Conservation (phyloP, 2,797 vertebrate species). For the Eleutherodactylus coqui region DNA sequence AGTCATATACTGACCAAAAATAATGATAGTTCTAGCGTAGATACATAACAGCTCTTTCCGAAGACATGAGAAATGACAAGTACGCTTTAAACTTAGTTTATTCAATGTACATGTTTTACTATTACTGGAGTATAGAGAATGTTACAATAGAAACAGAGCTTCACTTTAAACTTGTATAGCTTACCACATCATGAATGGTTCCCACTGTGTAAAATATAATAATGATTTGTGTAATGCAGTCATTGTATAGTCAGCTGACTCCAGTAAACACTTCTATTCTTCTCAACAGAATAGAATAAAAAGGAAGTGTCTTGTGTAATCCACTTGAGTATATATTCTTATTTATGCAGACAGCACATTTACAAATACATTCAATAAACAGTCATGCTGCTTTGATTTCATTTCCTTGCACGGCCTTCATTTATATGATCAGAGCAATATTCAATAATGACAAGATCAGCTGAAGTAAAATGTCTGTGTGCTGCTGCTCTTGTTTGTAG, state of each 20-base stretch:
- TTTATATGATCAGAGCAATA: constrained; percentile 28
- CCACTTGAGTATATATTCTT: neutral
- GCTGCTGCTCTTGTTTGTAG: constrained; percentile 59
- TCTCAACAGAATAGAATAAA: neutral
- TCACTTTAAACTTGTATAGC: constrained; percentile 1
- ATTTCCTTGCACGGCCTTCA: neutral
- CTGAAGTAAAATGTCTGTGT: constrained; percentile 58
- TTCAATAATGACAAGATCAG: constrained; percentile 38
- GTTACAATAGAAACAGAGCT: neutral
- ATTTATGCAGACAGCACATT: neutral
- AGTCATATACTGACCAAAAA: no score
- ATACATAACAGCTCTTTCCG: no score
- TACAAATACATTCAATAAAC: constrained; percentile 5
- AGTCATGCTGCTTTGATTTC: neutral
- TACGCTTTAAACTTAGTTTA: no score
- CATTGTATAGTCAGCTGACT: constrained; percentile 14
- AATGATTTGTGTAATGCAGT: neutral
- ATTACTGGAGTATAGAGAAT: neutral
- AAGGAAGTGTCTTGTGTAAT: neutral
- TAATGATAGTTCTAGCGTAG: no score
- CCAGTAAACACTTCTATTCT: neutral
- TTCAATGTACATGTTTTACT: no score
- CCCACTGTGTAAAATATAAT: constrained; percentile 20
- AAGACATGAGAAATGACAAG: no score
- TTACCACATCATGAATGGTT: constrained; percentile 5